Percentiles rank a stretch among this genome's conserved stretches.
phyloP scores from a whole-genome alignment of 1,140 invertebrate genomes.

The Patella vulgata region DNA sequence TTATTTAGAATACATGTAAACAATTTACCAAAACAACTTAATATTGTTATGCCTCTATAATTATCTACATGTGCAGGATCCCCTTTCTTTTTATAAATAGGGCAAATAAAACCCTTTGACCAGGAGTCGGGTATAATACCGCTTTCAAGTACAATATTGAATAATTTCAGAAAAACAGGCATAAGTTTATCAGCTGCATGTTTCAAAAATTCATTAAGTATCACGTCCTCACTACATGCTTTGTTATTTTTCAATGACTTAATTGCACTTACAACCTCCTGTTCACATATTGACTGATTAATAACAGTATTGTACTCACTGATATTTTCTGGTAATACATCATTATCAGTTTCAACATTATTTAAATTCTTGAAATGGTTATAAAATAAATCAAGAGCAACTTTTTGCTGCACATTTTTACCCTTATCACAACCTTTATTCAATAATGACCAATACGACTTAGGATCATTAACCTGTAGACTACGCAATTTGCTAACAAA shows the following conservation, averaged over 20 bases:
- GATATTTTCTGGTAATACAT: constrained; percentile 6
- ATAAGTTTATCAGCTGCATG: constrained; percentile 7
- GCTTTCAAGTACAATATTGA: constrained; percentile 1
- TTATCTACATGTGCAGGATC: background rate
- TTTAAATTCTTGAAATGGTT: constrained; percentile 12
- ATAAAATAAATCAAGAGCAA: constrained; percentile 9
- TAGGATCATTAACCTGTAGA: no score
- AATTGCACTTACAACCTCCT: no score
- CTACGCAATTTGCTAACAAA: no score
- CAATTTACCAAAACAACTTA: background rate
- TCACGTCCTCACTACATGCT: no score
- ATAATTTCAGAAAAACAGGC: constrained; percentile 3
- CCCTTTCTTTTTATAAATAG: constrained; percentile 1
- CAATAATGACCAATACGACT: constrained; percentile 7
- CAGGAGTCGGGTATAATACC: no score
- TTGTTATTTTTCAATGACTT: constrained; percentile 10
- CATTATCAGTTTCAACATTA: constrained; percentile 5
- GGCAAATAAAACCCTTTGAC: no score
- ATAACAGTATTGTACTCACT: no score
- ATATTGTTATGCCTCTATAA: constrained; percentile 2
- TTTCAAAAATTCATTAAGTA: constrained; percentile 11
- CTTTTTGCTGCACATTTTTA: background rate
- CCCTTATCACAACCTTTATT: background rate
- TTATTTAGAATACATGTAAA: background rate
- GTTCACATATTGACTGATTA: no score